Evolutionary conservation across 2,113 vertebrate species (phyloP).

Genomic region (Coreoperca whiteheadi): DNA sequence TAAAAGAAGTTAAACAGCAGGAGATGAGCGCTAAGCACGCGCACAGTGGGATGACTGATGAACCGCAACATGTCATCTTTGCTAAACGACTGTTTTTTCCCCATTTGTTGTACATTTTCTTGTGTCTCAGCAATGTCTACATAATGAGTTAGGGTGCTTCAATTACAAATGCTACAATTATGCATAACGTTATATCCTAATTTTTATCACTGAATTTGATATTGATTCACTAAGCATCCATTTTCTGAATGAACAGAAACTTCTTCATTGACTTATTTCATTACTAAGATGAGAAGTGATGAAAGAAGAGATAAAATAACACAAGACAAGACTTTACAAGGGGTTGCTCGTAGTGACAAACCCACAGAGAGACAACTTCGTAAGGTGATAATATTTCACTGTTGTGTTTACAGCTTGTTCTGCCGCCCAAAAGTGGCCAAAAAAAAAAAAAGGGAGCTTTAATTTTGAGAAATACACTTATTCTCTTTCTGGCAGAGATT

Average conservation of each 20-base stretch:
- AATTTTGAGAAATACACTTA: no score
- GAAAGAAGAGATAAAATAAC: background rate
- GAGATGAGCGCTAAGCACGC: slow-evolving; percentile 13
- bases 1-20: slow-evolving; percentile 46
- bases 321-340: slow-evolving; percentile 26
- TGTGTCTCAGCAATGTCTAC: background rate
- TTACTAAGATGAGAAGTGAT: background rate
- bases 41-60: slow-evolving; percentile 10
- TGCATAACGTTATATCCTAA: background rate
- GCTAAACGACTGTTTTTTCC: background rate
- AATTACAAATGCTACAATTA: background rate
- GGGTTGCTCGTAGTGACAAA: background rate
- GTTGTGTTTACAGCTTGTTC: no score
- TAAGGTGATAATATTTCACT: background rate
- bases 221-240: background rate
- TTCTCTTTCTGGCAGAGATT: no score
- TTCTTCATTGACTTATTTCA: background rate
- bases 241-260: background rate
- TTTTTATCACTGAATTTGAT: background rate
- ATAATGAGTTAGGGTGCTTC: slow-evolving; percentile 9
- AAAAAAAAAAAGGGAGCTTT: no score
- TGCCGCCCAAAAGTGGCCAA: no score
- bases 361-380: background rate
- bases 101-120: background rate
- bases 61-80: background rate